Percentiles rank a stretch among this genome's conserved stretches.
Conservation (phyloP, 2,113 vertebrate species). For the Ctenodactylus gundi region DNA sequence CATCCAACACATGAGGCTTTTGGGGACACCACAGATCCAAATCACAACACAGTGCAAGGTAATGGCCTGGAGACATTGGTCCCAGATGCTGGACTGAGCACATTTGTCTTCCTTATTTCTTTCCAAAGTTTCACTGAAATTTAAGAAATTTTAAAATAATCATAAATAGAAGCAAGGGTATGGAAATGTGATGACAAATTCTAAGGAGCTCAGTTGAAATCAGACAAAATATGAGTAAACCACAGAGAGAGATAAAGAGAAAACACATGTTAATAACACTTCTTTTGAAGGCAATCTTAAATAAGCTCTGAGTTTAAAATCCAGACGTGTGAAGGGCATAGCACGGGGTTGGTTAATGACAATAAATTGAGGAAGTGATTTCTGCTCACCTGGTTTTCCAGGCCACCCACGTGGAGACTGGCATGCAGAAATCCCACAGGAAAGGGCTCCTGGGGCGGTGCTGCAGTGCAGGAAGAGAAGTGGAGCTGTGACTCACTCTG, state of each 20-base stretch:
- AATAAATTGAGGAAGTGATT: background rate
- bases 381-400: background rate
- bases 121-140: background rate
- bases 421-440: accelerated
- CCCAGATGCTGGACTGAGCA: background rate
- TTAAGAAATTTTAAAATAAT: background rate
- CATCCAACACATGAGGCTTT: no score
- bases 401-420: background rate
- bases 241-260: no score
- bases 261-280: background rate
- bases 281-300: background rate
- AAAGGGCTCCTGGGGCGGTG: background rate
- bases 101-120: background rate
- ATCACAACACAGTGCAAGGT: no score
- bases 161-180: background rate
- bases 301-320: background rate
- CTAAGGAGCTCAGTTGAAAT: background rate
- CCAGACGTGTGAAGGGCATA: background rate
- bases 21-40: no score
- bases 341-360: background rate
- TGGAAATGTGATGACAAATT: background rate
- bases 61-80: background rate
- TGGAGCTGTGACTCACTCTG: background rate
- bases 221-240: no score
- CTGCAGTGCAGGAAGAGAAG: background rate